Evolutionary conservation across 2,888 invertebrate genomes (phyloP).

Genomic region (Drosophila diplacantha): DNA sequence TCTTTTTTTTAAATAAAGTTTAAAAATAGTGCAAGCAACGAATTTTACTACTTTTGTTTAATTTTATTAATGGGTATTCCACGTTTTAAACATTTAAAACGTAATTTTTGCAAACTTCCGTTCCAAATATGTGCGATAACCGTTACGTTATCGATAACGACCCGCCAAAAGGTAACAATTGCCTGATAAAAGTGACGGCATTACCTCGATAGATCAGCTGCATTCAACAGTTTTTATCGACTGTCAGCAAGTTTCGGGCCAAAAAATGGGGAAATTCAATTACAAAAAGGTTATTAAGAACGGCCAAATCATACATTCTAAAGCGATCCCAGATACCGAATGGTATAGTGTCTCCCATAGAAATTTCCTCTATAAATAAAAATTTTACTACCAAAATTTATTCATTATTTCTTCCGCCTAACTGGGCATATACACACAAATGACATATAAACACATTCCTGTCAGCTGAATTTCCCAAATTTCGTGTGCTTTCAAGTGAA

Average conservation of each 20-base stretch:
- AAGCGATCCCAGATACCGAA: background rate
- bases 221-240: constrained; percentile 15
- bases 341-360: background rate
- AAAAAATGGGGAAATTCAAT: background rate
- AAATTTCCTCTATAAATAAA: background rate
- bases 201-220: background rate
- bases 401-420: background rate
- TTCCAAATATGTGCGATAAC: background rate
- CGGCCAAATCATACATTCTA: background rate
- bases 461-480: background rate
- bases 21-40: background rate
- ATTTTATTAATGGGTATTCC: background rate
- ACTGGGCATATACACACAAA: background rate
- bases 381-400: background rate
- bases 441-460: background rate
- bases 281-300: background rate
- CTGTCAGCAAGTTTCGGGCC: background rate
- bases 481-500: constrained; percentile 1
- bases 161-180: background rate
- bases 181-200: background rate
- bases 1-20: background rate
- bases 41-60: too few species aligned
- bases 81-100: background rate
- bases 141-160: background rate
- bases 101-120: background rate